Base-by-base conservation (phyloP, 2,797 vertebrate species). In the Enteromius paludinosus region DNA sequence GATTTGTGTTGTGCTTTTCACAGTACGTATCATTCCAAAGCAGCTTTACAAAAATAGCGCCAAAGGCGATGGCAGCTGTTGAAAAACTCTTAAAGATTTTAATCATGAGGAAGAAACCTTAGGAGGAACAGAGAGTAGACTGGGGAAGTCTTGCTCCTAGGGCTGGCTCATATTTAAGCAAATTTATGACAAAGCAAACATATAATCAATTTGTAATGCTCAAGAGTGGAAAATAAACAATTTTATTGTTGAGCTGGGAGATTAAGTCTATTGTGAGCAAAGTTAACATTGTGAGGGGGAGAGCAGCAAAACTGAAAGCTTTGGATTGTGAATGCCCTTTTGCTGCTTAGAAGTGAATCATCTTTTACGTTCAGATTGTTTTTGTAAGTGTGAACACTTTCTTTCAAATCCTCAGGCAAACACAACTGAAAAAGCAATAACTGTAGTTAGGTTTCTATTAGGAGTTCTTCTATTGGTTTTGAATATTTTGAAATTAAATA, bases 361-460 rank as follows among this genome's bases (percentile, higher is more conserved):
- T 87, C 66, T 77, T 84, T 87, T 89, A 87, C 47, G 87, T 89
- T 86, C 87, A 89, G 89, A 90, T 87, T 84, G 71, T 47, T 66
- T 78, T 88, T 80, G 49, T 64, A 85, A 84, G 89, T 80, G n/a
- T 82, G 89, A 77, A 73, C 20, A 69, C 43, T 86, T 81, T 82
- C 81, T 81, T 89, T 84, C 81, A 90, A 86, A 90, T 88, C 59
- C 89, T 85, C 69, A 49, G 89, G 89, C 88, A 82, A 85, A 82
- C 89, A 77, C 28, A 73, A 90, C 86, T 88, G 84, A 88, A 90
- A 88, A 83, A 45, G 66, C 47, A 84, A 30, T 70, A 20, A 28
- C 65, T 78, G 30, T 83, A 87, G 35, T 23, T 38, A 41, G 41
- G 41, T 41, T 41, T 41, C 41, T 41, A 41, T 41, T 41, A 41